These are phyloP conservation scores for Xylota segnis DNA, from an alignment of 2,888 invertebrate genomes.

Conservation along the genomic window DNA sequence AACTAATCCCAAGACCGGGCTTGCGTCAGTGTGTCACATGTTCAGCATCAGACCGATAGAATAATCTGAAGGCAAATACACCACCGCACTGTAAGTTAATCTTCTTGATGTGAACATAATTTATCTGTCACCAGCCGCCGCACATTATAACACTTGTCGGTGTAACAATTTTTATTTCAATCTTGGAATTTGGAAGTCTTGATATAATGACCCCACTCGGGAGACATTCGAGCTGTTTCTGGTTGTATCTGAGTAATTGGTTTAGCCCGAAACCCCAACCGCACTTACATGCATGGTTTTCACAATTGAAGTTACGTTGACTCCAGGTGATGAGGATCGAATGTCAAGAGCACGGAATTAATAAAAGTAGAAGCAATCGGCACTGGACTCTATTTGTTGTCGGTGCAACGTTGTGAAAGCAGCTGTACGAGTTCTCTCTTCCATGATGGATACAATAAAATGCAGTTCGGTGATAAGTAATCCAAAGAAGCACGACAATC, in stretches of 20 bases:
- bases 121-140: conserved; percentile 6
- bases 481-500: conserved; percentile 46
- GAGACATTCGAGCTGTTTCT: conserved; percentile 18
- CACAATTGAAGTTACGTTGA: conserved; percentile 51
- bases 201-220: conserved; percentile 12
- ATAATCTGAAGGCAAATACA: conserved; percentile 27
- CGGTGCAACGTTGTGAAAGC: conserved; percentile 30
- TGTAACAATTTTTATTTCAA: not conserved
- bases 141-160: not conserved
- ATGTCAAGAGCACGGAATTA: conserved; percentile 30
- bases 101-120: conserved; percentile 11
- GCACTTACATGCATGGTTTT: conserved; percentile 28
- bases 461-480: conserved; percentile 64
- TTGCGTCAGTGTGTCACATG: conserved; percentile 53
- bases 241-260: conserved; percentile 19
- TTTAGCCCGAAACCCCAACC: conserved; percentile 61
- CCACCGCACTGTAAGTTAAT: conserved; percentile 8
- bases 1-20: conserved; percentile 14
- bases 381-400: conserved; percentile 19
- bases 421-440: not conserved
- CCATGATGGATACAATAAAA: conserved; percentile 57
- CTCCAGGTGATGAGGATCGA: conserved; percentile 21
- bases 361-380: conserved; percentile 40
- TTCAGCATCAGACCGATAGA: conserved; percentile 7
- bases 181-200: conserved; percentile 3